Percentiles rank a stretch among this genome's conserved stretches.
These are phyloP conservation scores for Peromyscus aztecus DNA, from an alignment of 2,797 vertebrate genomes.

Conservation along the genomic window DNA sequence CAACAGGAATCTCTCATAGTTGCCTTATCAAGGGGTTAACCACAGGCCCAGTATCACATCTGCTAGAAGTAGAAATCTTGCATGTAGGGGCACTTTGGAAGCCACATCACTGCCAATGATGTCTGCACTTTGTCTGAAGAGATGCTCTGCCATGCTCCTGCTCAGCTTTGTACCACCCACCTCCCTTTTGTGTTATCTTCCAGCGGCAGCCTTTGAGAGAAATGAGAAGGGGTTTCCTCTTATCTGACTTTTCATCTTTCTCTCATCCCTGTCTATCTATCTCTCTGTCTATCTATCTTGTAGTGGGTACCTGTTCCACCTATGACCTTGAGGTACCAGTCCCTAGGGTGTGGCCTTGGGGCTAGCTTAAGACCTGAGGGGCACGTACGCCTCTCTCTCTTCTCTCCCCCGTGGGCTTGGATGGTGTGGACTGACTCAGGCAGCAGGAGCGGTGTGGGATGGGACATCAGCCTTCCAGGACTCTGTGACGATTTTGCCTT, in stretches of 20 bases:
- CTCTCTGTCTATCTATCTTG: background rate
- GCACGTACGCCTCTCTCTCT: no score
- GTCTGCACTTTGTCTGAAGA: background rate
- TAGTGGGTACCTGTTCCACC: no score
- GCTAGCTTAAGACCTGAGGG: no score
- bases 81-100: background rate
- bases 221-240: background rate
- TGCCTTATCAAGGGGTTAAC: background rate
- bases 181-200: background rate
- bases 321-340: no score
- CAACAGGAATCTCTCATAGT: background rate
- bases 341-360: no score
- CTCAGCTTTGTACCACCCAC: background rate
- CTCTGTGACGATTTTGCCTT: no score
- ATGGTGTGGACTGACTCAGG: no score
- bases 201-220: background rate
- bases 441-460: no score
- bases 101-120: background rate
- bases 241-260: background rate
- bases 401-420: no score
- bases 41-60: background rate
- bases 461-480: no score
- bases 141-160: background rate
- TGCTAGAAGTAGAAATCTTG: background rate
- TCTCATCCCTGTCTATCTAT: background rate